Evolutionary conservation across 2,797 vertebrate genomes (phyloP), one percentile per base, ranked within the genome.

Genomic region (Aphelocoma californica): DNA sequence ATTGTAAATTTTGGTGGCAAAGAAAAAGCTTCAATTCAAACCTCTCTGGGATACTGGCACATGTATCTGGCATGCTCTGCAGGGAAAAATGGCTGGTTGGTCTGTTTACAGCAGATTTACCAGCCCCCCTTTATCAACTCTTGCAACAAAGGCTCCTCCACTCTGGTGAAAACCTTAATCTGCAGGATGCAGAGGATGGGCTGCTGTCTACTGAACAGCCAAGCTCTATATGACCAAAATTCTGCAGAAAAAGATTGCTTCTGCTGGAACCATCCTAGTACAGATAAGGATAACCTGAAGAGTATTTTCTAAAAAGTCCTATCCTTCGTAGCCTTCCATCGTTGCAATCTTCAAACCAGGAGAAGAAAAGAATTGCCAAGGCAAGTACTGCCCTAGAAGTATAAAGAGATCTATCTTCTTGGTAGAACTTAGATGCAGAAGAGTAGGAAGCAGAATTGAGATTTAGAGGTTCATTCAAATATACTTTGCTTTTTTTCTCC

Each of bases 1-100:
- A 93, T 88, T 90, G 87, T 92, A 94, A 91, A 93, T 91, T 94
- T 85, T 91, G 89, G 89, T 93, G 70, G 79, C 91, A 94, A 90
- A 72, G 56, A 42, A 66, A 91, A 74, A 32, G 70, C 36, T 81
- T 94, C 70, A 72, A 90, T 93, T 92, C 53, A 95, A 90, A 54
- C 38, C 72, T 91, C 92, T 91, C 61, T 8, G 3, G 87, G 82
- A 79, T 69, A 73, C 58, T 95, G 96, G 95, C 75, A 81, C 1
- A 1, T 13, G 31, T 56, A 54, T 48, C 42, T 86, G 73, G 84
- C 79, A 72, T 86, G 66, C 73, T 93, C 65, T 72, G 80, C 80
- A 70, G 62, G 65, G 40, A n/a, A 83, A 88, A 93, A 90, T 53
- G 80, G 44, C n/a, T 93, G 72, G 42, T 72, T 90, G 65, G 79